These are phyloP conservation scores for Empis stercorea DNA, from an alignment of 2,888 invertebrate genomes.

Conservation along the genomic window DNA sequence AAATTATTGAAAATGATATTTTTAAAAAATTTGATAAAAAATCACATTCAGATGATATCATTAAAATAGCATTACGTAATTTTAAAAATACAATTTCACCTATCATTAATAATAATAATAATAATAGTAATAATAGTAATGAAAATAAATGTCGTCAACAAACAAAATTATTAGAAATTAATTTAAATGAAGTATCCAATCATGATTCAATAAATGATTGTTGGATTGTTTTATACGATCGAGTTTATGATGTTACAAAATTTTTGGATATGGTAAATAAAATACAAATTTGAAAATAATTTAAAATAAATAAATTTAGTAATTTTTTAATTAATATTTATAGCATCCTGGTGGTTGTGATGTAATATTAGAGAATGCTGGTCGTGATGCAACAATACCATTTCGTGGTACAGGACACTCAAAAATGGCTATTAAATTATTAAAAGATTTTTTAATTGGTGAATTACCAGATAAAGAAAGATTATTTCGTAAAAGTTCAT, in stretches of 20 bases:
- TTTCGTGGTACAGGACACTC: conserved; percentile 73
- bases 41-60: no score
- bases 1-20: no score
- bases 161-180: conserved; percentile 38
- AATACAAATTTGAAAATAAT: not conserved
- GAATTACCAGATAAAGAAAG: conserved; percentile 59
- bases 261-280: conserved; percentile 53
- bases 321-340: conserved; percentile 15
- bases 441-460: conserved; percentile 62
- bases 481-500: conserved; percentile 44
- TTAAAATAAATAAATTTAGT: not conserved
- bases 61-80: no score
- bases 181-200: conserved; percentile 60
- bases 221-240: conserved; percentile 79
- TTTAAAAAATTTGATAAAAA: no score
- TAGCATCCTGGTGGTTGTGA: conserved; percentile 78
- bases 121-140: no score
- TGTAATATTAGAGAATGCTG: conserved; percentile 70
- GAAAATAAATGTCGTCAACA: no score
- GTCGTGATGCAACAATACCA: conserved; percentile 70
- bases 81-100: no score
- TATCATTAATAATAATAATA: no score
- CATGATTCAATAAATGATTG: conserved; percentile 64
- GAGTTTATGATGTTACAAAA: conserved; percentile 68
- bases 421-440: conserved; percentile 45